Conservation (phyloP, 2,113 vertebrate genomes). For the Hipposideros armiger region DNA sequence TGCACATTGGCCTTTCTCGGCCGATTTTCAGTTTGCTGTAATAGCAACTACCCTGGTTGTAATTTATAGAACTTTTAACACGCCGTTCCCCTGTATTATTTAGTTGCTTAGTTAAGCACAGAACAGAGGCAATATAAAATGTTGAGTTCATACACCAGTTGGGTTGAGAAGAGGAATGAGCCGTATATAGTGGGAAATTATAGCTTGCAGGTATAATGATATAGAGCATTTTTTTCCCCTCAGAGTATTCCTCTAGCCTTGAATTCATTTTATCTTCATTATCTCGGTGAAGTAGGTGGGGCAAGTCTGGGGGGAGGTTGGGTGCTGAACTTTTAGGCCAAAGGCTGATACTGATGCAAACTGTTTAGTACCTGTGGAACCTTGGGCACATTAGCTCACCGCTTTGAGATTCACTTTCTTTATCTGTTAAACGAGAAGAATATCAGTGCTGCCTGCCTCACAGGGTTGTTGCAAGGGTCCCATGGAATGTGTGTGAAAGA, state of each 20-base stretch:
- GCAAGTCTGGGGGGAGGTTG: slow-evolving; percentile 56
- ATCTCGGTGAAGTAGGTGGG: slow-evolving; percentile 79
- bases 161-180: slow-evolving; percentile 59
- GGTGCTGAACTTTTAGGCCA: slow-evolving; percentile 77
- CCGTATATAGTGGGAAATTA: slow-evolving; percentile 56
- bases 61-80: slow-evolving; percentile 65
- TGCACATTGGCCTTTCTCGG: slow-evolving; percentile 56
- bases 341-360: slow-evolving; percentile 67
- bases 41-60: slow-evolving; percentile 62
- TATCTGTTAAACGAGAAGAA: slow-evolving; percentile 58
- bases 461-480: slow-evolving; percentile 84
- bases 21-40: slow-evolving; percentile 63
- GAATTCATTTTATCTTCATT: slow-evolving; percentile 79
- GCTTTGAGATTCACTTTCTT: slow-evolving; percentile 56
- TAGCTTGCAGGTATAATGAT: slow-evolving; percentile 58
- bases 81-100: slow-evolving; percentile 53
- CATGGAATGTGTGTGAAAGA: slow-evolving; percentile 79
- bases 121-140: slow-evolving; percentile 63
- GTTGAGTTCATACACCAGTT: slow-evolving; percentile 65
- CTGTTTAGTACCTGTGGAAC: slow-evolving; percentile 46
- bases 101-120: slow-evolving; percentile 59
- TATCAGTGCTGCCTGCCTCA: slow-evolving; percentile 81
- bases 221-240: slow-evolving; percentile 50
- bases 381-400: slow-evolving; percentile 51
- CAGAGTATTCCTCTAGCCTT: slow-evolving; percentile 75